Base-by-base conservation (phyloP, 2,888 invertebrate genomes). In the Axea sp. region DNA sequence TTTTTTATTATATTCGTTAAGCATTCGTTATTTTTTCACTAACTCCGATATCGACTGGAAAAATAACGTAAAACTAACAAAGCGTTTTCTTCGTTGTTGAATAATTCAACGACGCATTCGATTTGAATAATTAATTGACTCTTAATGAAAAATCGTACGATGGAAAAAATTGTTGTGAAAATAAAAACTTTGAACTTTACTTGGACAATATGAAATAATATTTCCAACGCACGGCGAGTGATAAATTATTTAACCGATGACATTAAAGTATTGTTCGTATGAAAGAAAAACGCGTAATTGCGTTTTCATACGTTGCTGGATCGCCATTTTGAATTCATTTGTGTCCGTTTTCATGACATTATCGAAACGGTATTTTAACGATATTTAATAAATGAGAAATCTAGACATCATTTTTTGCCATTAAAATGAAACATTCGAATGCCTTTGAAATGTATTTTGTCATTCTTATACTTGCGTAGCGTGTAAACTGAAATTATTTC, bases 101-200 rank as follows among this genome's bases (percentile, higher is more conserved):
- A 67, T 67, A 31, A 67, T 67, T 67, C 57, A 67, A 5, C 41
- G 31, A 24, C 55, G 47, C 57, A 41, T 67, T 67, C 41, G 28
- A 57, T 57, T 67, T 67, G 26, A 67, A 67, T 67, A 57, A 67
- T 47, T 57, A 57, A 67, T 67, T 67, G 57, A 9, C 65, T 57
- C 30, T 55, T 55, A 67, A 67, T 67, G 65, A 67, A 67, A 57
- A 67, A 39, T 39, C 37, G 55, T 15, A 53, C 35, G 22, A 4
- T 11, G 7, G 9, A 47, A 55, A 65, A 37, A 45, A 22, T 19
- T 22, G 37, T 30, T 28, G 15, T 22, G 45, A 55, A 65, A 65
- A 65, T 39, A 37, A 45, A 31, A 53, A 53, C 51, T 53, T 64
- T 39, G 24, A 62, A 31, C 41, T 41, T 41, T 12, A 30, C 24